Evolutionary conservation across 2,888 invertebrate species (phyloP), one percentile per base, ranked within the genome.

Genomic region (Clivina fossor): DNA sequence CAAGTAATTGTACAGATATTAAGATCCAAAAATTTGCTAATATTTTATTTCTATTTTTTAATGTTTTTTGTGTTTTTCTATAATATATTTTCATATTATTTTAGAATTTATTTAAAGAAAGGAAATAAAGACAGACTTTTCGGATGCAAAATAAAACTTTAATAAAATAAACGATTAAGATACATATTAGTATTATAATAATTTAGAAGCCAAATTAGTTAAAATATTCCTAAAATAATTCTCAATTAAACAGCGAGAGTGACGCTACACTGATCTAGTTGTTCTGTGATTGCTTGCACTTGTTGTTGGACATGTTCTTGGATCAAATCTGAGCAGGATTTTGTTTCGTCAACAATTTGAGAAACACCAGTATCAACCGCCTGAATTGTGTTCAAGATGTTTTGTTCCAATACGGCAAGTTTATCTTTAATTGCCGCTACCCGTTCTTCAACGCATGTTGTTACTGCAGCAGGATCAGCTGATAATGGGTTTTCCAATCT

Each of bases 351-450:
- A 8, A 19, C 32, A 32, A 50, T 38, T 32, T 40, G 30, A 4
- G 8, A 18, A n/a, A 50, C 16, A 20, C 18, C 19, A 4, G 50
- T 22, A 5, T 50, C 40, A 19, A 50, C 50, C 13, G 30, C 19
- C 9, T 28, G 30, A 1, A 50, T 22, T n/a, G 41, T n/a, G 2
- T 18, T 18, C 11, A 40, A 15, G 22, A 50, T 32, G 16, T 13
- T 22, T 19, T 50, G 20, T 30, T 50, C 50, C 20, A 50, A 20
- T 9, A 41, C 22, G 3, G 50, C 13, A 1, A 50, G 4, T 19
- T 40, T 50, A 5, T 30, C 50, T 20, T 41, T 50, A 19, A 50
- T 20, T 18, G 20, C 50, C 18, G 40, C 41, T 13, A 22, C 41
- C 32, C 15, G 40, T 13, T 5, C 7, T 9, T 40, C n/a, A 2